Conservation (phyloP, 2,797 vertebrate species). For the Mormyrus proboscirostris region DNA sequence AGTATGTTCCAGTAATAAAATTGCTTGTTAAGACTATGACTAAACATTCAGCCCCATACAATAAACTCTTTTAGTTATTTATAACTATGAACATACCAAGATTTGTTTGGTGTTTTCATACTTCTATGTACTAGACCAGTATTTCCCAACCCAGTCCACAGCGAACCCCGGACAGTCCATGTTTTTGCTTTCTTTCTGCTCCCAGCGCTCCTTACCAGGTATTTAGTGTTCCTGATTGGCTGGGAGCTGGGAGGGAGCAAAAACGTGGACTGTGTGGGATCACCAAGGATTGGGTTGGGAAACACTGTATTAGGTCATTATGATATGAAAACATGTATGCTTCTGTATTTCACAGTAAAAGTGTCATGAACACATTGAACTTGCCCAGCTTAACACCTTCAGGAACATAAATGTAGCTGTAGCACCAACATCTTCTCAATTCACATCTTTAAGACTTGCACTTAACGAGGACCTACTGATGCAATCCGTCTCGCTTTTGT, state of each 20-base stretch:
- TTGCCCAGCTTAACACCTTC: background rate
- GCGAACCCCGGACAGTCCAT: background rate
- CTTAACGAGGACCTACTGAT: background rate
- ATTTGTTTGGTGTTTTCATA: background rate
- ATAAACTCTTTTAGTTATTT: background rate
- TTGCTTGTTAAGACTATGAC: background rate
- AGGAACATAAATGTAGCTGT: background rate
- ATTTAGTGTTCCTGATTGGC: background rate
- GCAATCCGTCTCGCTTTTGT: background rate
- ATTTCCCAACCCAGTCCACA: background rate
- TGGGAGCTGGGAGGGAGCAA: background rate
- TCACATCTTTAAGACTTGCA: background rate
- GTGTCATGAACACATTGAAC: background rate
- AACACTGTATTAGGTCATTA: background rate
- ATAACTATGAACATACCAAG: background rate
- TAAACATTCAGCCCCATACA: background rate
- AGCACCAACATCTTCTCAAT: background rate
- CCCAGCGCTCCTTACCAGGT: background rate
- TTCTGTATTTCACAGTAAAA: background rate
- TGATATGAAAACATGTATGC: background rate
- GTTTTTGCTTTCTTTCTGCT: background rate
- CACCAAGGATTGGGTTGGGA: background rate
- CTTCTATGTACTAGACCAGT: background rate
- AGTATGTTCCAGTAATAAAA: background rate
- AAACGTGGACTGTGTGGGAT: background rate